A percentile compares a stretch with the other conserved stretches of the same genome.
Evolutionary conservation across 1,140 invertebrate species (phyloP).

Genomic region (Nebria ingens): DNA sequence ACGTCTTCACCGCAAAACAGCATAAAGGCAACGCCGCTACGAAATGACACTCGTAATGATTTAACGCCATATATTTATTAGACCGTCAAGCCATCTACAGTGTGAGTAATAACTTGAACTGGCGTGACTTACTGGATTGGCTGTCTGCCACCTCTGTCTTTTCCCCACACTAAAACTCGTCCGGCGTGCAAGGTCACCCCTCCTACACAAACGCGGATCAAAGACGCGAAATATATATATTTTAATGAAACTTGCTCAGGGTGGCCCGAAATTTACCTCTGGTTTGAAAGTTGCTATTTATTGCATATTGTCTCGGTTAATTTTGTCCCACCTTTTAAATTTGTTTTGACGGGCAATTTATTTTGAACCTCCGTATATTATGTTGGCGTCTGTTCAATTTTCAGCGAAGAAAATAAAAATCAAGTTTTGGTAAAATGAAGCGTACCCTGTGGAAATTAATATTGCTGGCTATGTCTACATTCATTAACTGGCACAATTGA

Average conservation of each 20-base stretch:
- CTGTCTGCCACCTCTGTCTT: not conserved
- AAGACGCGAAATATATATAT: not conserved
- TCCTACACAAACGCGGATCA: not conserved
- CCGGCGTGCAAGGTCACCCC: not conserved
- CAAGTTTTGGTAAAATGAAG: too few relatives aligned
- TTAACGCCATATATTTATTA: conserved; percentile 4
- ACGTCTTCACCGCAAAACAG: not conserved
- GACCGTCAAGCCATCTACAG: not conserved
- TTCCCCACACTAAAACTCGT: too few relatives aligned
- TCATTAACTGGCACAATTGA: too few relatives aligned
- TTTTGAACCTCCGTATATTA: conserved; percentile 6
- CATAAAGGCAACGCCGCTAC: not conserved
- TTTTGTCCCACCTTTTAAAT: conserved; percentile 13
- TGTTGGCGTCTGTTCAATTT: conserved; percentile 9
- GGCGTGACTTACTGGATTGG: conserved; percentile 6
- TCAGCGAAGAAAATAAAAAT: too few relatives aligned
- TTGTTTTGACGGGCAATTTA: conserved; percentile 15
- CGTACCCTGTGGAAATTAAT: too few relatives aligned
- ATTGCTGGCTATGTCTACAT: too few relatives aligned
- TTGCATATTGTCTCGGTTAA: conserved; percentile 15
- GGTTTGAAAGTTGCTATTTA: conserved; percentile 10
- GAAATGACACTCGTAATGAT: conserved; percentile 5
- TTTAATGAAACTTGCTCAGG: not conserved
- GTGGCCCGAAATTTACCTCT: not conserved
- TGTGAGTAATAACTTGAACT: not conserved